These are phyloP conservation scores for Vimba vimba DNA, from an alignment of 2,113 vertebrate species.

Conservation along the genomic window DNA sequence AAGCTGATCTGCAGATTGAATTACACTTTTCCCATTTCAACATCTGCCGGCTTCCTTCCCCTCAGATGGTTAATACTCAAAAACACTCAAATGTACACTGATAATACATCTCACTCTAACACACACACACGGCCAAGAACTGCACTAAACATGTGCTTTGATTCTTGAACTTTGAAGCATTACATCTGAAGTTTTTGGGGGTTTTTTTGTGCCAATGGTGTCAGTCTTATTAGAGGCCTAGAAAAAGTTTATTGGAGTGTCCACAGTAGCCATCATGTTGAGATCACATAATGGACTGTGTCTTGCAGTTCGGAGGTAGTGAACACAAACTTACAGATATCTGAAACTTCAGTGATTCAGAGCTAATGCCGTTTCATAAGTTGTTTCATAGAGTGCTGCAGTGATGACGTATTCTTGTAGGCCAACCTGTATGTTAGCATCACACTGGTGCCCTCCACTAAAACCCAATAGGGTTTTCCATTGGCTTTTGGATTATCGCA, in stretches of 20 bases:
- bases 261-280: not conserved
- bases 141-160: constrained; percentile 1
- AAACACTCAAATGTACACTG: not conserved
- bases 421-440: too few relatives aligned
- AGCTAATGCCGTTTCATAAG: not conserved
- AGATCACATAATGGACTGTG: not conserved
- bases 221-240: not conserved
- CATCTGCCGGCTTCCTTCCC: not conserved
- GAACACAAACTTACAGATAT: not conserved
- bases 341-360: not conserved
- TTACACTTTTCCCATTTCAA: constrained; percentile 14
- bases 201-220: not conserved
- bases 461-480: too few relatives aligned
- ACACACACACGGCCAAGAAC: not conserved
- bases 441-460: too few relatives aligned
- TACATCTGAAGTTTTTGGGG: not conserved
- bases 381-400: not conserved
- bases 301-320: not conserved
- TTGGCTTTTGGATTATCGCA: too few relatives aligned
- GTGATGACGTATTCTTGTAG: too few relatives aligned
- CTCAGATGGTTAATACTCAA: not conserved
- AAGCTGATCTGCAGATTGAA: not conserved
- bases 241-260: too few relatives aligned
- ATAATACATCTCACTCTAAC: not conserved
- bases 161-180: not conserved